Evolutionary conservation across 1,140 invertebrate species (phyloP).

Genomic region (Limonius californicus): DNA sequence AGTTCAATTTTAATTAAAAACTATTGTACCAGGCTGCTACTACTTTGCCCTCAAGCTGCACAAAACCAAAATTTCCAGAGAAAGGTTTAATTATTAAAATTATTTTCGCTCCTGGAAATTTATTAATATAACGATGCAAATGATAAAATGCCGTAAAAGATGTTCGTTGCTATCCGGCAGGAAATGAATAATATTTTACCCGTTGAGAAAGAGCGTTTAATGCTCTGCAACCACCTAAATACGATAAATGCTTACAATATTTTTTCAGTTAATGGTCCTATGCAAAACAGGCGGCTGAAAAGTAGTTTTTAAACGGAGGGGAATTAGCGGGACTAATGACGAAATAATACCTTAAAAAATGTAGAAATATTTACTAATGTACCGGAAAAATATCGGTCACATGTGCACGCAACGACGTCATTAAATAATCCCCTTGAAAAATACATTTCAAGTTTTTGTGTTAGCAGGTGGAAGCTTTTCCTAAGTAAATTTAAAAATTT

Average conservation of each 20-base stretch:
- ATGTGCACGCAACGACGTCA: not conserved
- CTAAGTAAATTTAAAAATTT: too few relatives aligned
- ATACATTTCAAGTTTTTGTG: too few relatives aligned
- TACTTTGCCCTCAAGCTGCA: not conserved
- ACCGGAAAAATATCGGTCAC: not conserved
- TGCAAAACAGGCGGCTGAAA: not conserved
- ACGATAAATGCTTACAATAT: not conserved
- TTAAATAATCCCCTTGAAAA: not conserved
- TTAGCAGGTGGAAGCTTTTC: too few relatives aligned
- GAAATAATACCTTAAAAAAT: not conserved
- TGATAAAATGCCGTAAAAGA: too few relatives aligned
- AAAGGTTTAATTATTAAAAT: not conserved
- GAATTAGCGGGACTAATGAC: not conserved
- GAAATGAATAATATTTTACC: too few relatives aligned
- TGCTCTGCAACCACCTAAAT: not conserved
- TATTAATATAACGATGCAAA: not conserved
- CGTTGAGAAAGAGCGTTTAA: not conserved
- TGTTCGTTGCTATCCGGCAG: too few relatives aligned
- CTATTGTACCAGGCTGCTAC: too few relatives aligned
- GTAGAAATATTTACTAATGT: constrained; percentile 1
- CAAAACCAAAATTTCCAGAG: not conserved
- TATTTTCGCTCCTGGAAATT: not conserved
- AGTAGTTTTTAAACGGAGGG: not conserved
- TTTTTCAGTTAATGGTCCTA: not conserved
- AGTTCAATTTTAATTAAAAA: not conserved